A percentile compares a stretch with the other conserved stretches of the same genome.
These are phyloP conservation scores for Xenus cinereus DNA, from an alignment of 2,113 vertebrate genomes.

Conservation along the genomic window DNA sequence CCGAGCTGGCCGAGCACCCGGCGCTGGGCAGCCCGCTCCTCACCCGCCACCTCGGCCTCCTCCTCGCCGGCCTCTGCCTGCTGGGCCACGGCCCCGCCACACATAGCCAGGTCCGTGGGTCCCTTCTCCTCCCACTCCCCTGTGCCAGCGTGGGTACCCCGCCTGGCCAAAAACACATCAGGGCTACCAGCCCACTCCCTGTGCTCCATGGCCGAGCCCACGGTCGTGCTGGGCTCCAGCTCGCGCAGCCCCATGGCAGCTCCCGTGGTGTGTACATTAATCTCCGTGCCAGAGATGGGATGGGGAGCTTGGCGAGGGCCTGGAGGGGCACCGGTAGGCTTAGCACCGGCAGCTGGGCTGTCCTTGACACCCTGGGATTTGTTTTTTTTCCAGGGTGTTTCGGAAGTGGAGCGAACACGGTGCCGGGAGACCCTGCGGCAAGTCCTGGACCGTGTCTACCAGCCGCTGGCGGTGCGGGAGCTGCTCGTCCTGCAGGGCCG, in stretches of 20 bases:
- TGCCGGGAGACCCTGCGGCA: constrained; percentile 76
- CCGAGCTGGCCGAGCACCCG: constrained; percentile 71
- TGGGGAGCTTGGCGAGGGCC: neutral
- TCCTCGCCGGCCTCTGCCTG: constrained; percentile 86
- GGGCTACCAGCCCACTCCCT: neutral
- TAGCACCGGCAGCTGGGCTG: rapidly evolving
- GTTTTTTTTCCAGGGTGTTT: constrained; percentile 72
- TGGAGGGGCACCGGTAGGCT: neutral
- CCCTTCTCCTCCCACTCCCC: neutral
- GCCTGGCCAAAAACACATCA: rapidly evolving
- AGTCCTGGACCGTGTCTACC: constrained; percentile 86
- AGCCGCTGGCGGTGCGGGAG: constrained; percentile 88
- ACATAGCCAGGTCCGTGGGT: neutral
- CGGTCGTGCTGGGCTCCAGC: neutral
- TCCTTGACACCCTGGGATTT: neutral
- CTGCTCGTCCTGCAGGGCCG: constrained; percentile 90
- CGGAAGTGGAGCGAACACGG: constrained; percentile 70
- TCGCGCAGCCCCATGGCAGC: rapidly evolving
- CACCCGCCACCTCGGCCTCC: constrained; percentile 83
- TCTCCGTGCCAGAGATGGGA: rapidly evolving
- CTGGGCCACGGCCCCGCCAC: constrained; percentile 60
- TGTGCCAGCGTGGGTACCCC: rapidly evolving
- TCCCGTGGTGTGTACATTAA: rapidly evolving
- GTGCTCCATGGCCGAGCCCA: rapidly evolving
- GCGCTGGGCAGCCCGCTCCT: constrained; percentile 81